Evolutionary conservation across 2,113 vertebrate genomes (phyloP).

Genomic region (Apodemus sylvaticus): DNA sequence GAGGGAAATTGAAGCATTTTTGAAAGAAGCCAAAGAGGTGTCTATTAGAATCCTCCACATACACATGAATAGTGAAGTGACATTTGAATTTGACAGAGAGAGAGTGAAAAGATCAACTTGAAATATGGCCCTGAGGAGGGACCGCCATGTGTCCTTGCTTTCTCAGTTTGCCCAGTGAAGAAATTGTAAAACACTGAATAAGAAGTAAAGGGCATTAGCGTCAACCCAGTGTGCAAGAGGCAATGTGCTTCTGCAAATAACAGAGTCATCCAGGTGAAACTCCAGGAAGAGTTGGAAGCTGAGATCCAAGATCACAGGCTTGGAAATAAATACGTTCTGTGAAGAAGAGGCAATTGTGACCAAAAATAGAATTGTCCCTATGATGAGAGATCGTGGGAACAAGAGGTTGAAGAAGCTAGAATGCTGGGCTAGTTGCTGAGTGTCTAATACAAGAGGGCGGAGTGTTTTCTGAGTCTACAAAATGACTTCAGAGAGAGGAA

Average conservation of each 20-base stretch:
- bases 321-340: conserved; percentile 69
- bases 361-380: conserved; percentile 67
- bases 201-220: conserved; percentile 77
- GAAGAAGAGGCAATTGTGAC: conserved; percentile 47
- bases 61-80: conserved; percentile 78
- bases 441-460: conserved; percentile 48
- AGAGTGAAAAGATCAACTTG: conserved; percentile 80
- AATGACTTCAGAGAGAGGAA: conserved; percentile 48
- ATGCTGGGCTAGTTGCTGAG: not conserved
- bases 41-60: conserved; percentile 69
- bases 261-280: conserved; percentile 54
- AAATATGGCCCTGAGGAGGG: conserved; percentile 66
- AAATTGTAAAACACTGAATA: conserved; percentile 75
- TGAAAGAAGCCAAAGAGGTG: conserved; percentile 68
- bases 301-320: conserved; percentile 58
- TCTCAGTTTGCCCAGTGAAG: conserved; percentile 72
- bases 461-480: conserved; percentile 6
- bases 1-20: conserved; percentile 78
- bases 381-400: conserved; percentile 62
- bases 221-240: conserved; percentile 59
- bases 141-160: conserved; percentile 9
- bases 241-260: conserved; percentile 76
- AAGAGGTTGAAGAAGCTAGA: conserved; percentile 18
- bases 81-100: conserved; percentile 82
- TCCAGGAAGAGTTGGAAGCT: conserved; percentile 72